Conservation (phyloP, 1,140 invertebrate genomes). For the Andricus grossulariae region DNA sequence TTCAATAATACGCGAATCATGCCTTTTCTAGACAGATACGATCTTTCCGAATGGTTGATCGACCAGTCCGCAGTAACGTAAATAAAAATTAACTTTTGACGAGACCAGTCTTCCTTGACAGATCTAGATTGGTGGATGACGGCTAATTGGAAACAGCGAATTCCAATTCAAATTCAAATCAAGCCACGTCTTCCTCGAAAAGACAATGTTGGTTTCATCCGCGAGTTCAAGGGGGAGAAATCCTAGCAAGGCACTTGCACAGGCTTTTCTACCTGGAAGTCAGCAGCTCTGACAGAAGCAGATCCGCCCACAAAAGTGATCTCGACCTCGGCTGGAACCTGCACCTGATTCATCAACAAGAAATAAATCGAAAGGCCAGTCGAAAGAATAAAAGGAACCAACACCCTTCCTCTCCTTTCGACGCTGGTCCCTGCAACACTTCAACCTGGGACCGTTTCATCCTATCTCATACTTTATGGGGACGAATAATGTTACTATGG, state of each 20-base stretch:
- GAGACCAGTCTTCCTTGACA: too few relatives aligned
- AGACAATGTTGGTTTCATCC: conserved; percentile 22
- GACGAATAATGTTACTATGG: not conserved
- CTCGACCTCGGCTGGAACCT: conserved; percentile 62
- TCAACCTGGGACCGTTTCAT: conserved; percentile 27
- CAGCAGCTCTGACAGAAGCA: conserved; percentile 73
- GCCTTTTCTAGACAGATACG: too few relatives aligned
- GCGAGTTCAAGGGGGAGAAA: conserved; percentile 30
- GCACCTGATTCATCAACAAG: conserved; percentile 74
- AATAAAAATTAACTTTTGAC: too few relatives aligned
- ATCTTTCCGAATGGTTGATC: too few relatives aligned
- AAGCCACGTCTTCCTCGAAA: conserved; percentile 49
- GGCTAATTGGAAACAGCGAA: not conserved
- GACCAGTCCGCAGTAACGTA: too few relatives aligned
- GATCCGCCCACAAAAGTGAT: conserved; percentile 77
- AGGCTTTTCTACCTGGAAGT: conserved; percentile 64
- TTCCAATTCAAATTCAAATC: conserved; percentile 72
- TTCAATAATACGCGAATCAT: too few relatives aligned
- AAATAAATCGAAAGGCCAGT: conserved; percentile 68
- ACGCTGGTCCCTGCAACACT: conserved; percentile 35
- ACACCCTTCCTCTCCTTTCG: conserved; percentile 42
- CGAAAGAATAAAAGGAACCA: conserved; percentile 62
- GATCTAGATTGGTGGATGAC: not conserved
- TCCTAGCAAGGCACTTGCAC: conserved; percentile 40
- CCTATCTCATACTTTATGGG: conserved; percentile 10